phyloP scores from a whole-genome alignment of 1,140 invertebrate genomes.

The Linepithema humile region DNA sequence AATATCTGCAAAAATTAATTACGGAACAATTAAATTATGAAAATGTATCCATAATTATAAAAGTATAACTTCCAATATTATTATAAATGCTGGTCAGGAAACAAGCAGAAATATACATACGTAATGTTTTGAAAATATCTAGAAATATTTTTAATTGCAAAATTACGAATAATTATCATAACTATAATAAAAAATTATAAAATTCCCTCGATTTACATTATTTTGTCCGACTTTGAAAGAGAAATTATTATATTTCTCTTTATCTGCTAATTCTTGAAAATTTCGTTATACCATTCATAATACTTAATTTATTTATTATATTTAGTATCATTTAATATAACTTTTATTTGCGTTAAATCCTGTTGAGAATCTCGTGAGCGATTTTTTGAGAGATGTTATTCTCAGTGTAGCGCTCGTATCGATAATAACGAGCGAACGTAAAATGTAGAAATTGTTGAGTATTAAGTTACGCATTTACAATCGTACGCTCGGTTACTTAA shows the following conservation, averaged over 20 bases:
- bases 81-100: background rate
- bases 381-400: conserved; percentile 62
- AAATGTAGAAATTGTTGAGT: conserved; percentile 62
- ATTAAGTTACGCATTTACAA: conserved; percentile 67
- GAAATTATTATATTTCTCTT: background rate
- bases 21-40: background rate
- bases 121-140: background rate
- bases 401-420: conserved; percentile 39
- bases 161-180: background rate
- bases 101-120: background rate
- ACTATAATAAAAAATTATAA: background rate
- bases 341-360: background rate
- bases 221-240: background rate
- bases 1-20: conserved; percentile 1
- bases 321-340: background rate
- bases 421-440: conserved; percentile 60
- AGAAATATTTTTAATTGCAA: background rate
- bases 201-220: background rate
- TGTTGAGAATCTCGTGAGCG: background rate
- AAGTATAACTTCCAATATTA: background rate
- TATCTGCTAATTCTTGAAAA: background rate
- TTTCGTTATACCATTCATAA: background rate
- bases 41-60: background rate
- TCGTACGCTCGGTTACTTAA: conserved; percentile 62
- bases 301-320: background rate